These are phyloP conservation scores for Drosophila fulvimacula DNA, from an alignment of 2,888 invertebrate genomes.

Conservation along the genomic window DNA sequence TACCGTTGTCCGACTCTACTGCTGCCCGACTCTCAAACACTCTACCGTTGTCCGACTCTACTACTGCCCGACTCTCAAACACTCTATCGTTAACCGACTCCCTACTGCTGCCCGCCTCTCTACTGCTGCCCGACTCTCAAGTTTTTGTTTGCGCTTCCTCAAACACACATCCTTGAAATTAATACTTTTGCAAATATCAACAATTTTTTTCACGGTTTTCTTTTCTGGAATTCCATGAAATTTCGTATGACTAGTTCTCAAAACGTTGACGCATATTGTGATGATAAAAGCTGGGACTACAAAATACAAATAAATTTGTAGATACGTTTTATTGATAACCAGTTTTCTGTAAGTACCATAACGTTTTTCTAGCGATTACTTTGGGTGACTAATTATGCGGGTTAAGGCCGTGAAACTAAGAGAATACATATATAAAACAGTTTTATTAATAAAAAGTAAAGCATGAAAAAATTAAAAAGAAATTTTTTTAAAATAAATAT, in stretches of 20 bases:
- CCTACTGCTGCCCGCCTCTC: too few species aligned
- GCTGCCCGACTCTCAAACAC: too few species aligned
- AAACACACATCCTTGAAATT: conserved; percentile 24
- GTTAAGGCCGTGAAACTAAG: background rate
- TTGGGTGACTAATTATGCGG: conserved; percentile 23
- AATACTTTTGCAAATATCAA: conserved; percentile 14
- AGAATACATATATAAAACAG: background rate
- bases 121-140: too few species aligned
- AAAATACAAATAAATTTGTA: background rate
- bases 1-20: too few species aligned
- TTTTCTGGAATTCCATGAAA: conserved; percentile 22
- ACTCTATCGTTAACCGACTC: too few species aligned
- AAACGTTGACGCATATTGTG: conserved; percentile 21
- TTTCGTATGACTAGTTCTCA: conserved; percentile 7
- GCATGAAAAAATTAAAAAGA: background rate
- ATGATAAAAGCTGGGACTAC: background rate
- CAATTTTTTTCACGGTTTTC: background rate
- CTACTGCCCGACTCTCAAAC: too few species aligned
- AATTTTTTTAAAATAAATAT: too few species aligned
- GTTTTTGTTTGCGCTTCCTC: conserved; percentile 18
- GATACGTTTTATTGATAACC: conserved; percentile 27
- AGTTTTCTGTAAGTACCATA: background rate
- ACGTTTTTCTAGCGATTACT: conserved; percentile 2
- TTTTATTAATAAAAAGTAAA: background rate
- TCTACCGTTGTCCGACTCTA: too few species aligned